phyloP scores from a whole-genome alignment of 2,113 vertebrate genomes.

The Elachura formosa region DNA sequence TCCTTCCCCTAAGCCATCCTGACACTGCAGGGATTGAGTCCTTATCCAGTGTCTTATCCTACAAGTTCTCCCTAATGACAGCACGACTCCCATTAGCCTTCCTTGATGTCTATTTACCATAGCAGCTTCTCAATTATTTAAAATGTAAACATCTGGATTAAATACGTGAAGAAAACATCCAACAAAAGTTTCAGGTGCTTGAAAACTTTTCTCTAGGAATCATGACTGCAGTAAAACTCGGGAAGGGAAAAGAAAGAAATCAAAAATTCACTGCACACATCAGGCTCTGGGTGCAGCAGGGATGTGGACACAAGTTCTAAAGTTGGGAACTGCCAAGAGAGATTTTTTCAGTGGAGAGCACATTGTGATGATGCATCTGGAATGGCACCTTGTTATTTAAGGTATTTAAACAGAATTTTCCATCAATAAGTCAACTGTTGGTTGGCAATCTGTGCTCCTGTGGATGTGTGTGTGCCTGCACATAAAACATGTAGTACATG shows the following conservation, averaged over 20 bases:
- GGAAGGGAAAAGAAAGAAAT: background rate
- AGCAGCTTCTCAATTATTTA: slow-evolving; percentile 68
- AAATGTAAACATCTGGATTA: slow-evolving; percentile 63
- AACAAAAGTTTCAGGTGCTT: background rate
- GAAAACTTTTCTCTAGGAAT: background rate
- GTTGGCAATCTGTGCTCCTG: background rate
- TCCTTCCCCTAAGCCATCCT: background rate
- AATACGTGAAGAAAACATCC: slow-evolving; percentile 36
- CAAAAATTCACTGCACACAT: background rate
- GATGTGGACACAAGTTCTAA: background rate
- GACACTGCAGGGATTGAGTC: background rate
- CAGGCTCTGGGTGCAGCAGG: background rate
- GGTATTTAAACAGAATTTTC: background rate
- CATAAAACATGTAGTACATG: rapidly evolving
- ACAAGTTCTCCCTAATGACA: slow-evolving; percentile 9
- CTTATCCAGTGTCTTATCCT: background rate
- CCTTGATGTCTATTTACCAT: slow-evolving; percentile 46
- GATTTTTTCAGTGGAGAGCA: background rate
- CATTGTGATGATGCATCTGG: background rate
- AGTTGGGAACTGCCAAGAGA: background rate
- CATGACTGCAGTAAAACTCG: background rate
- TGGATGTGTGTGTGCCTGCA: background rate
- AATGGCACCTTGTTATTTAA: background rate
- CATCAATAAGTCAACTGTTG: background rate
- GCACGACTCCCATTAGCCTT: slow-evolving; percentile 39